Conservation (phyloP, 2,797 vertebrate genomes). For the Sebastes kiyomatsui region DNA sequence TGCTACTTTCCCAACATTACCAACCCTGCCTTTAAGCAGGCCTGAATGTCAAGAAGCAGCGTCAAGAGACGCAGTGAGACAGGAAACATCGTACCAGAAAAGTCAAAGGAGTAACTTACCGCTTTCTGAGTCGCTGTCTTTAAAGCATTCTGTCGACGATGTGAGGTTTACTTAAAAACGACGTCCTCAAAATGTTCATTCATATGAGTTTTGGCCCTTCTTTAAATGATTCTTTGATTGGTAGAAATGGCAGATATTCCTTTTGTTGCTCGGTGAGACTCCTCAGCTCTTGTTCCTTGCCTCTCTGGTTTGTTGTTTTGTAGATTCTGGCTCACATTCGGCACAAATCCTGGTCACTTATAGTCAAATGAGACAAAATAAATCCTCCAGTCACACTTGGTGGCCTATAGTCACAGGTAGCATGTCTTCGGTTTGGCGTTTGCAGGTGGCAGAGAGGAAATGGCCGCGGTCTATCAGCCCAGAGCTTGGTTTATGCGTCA, state of each 20-base stretch:
- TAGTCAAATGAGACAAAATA: not conserved
- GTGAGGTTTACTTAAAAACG: not conserved
- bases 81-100: not conserved
- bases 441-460: conserved; percentile 46
- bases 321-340: not conserved
- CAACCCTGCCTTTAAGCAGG: not conserved
- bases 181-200: conserved; percentile 17
- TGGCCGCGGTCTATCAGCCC: conserved; percentile 3
- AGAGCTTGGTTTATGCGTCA: conserved; percentile 23
- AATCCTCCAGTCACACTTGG: conserved; percentile 7
- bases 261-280: not conserved
- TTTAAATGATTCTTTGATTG: not conserved
- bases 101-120: conserved; percentile 46
- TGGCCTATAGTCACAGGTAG: not conserved
- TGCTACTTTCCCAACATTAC: too few relatives aligned
- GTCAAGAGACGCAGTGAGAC: not conserved
- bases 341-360: not conserved
- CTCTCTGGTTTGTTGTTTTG: not conserved
- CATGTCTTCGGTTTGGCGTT: not conserved
- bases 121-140: not conserved
- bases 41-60: not conserved
- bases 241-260: not conserved
- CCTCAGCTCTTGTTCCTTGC: not conserved
- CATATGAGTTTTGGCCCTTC: conserved; percentile 16
- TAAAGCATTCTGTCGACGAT: conserved; percentile 9